Percentiles rank a stretch among this genome's conserved stretches.
phyloP scores from a whole-genome alignment of 2,113 vertebrate species.

The Calypte anna region DNA sequence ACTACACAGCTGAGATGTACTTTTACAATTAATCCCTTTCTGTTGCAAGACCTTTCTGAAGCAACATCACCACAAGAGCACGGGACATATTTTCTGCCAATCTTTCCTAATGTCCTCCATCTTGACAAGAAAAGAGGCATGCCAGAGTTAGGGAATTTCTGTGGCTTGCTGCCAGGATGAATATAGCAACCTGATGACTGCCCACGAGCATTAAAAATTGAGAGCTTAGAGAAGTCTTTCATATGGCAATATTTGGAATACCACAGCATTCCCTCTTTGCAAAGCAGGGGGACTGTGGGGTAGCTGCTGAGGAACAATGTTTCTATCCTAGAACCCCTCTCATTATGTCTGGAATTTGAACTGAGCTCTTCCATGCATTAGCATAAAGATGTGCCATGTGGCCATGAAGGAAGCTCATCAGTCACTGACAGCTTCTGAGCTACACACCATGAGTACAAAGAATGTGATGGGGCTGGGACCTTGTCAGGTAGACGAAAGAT shows the following conservation, averaged over 20 bases:
- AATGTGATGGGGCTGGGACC: neutral
- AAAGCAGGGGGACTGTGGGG: neutral
- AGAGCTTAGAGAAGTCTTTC: neutral
- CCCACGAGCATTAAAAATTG: neutral
- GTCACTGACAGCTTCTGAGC: neutral
- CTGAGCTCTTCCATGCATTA: neutral
- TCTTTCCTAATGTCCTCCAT: neutral
- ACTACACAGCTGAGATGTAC: neutral
- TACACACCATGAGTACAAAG: neutral
- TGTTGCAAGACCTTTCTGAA: neutral
- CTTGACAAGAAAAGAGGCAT: neutral
- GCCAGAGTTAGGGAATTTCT: neutral
- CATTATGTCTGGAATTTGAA: neutral
- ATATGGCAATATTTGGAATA: neutral
- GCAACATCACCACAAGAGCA: neutral
- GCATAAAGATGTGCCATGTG: fast-evolving
- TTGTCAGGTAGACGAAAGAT: neutral
- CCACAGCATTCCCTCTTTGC: neutral
- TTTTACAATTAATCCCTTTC: neutral
- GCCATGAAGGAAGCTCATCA: neutral
- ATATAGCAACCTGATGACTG: neutral
- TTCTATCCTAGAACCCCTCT: neutral
- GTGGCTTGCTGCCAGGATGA: neutral
- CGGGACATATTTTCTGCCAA: neutral
- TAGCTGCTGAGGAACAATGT: neutral